phyloP scores from a whole-genome alignment of 2,113 vertebrate species.

The Hippoglossus stenolepis region DNA sequence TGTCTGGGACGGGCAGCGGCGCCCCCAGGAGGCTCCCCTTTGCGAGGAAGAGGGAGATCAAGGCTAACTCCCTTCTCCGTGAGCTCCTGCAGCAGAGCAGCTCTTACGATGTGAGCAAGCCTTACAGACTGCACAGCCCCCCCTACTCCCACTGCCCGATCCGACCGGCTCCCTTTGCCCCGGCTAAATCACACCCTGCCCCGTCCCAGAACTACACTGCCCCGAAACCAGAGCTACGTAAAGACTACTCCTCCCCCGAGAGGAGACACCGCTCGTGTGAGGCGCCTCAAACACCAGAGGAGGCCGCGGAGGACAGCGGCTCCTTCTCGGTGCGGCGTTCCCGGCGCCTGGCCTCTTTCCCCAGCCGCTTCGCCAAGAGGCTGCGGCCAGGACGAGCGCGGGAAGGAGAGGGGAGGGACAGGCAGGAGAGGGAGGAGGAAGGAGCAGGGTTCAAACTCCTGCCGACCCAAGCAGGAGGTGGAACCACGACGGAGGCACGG shows the following conservation, averaged over 20 bases:
- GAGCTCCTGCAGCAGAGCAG: conserved; percentile 91
- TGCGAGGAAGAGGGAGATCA: conserved; percentile 71
- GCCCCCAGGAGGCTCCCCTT: conserved; percentile 73
- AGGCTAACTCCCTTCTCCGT: conserved; percentile 88
- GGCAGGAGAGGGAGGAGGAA: conserved; percentile 44
- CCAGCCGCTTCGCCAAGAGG: conserved; percentile 85
- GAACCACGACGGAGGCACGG: conserved; percentile 48
- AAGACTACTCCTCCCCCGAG: conserved; percentile 56
- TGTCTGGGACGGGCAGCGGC: conserved; percentile 15
- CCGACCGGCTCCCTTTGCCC: conserved; percentile 17
- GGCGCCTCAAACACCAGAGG: conserved; percentile 69
- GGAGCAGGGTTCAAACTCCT: conserved; percentile 61
- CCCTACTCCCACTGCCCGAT: conserved; percentile 82
- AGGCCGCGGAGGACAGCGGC: conserved; percentile 55
- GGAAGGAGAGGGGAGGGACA: conserved; percentile 37
- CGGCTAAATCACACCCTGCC: conserved; percentile 13
- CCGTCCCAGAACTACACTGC: background rate
- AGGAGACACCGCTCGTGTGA: conserved; percentile 56
- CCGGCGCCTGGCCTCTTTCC: conserved; percentile 88
- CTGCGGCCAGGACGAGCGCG: conserved; percentile 52
- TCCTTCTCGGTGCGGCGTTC: conserved; percentile 89
- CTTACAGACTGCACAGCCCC: conserved; percentile 92
- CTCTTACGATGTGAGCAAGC: conserved; percentile 93
- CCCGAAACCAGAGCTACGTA: conserved; percentile 66
- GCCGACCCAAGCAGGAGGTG: conserved; percentile 51